Evolutionary conservation across 2,888 invertebrate genomes (phyloP), one percentile per base, ranked within the genome.

Genomic region (Dimorphilus gyrociliatus): DNA sequence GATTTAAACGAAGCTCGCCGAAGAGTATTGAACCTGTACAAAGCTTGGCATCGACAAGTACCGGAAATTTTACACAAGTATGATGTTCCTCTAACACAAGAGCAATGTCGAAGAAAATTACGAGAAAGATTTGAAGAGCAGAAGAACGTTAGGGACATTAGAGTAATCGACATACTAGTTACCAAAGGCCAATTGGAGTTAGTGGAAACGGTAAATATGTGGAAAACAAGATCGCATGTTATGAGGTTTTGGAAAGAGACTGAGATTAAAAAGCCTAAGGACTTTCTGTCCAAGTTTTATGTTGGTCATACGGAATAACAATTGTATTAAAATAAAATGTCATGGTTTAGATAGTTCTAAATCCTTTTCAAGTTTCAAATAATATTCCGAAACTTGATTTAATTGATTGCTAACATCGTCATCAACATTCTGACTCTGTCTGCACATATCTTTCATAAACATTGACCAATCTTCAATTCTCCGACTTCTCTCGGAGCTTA

Each of bases 171-270:
- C 64, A 72, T 85, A 72, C 69, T 90, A 35, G 78, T 90, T 25
- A 75, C 86, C 35, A 88, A 86, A 84, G 86, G 86, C 28, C 86
- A 86, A 72, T 84, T 86, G 84, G 88, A 90, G 51, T 68, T 92
- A 15, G 76, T 80, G 53, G 90, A 92, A 68, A 69, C 76, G 1
- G 76, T 76, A 0, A 72, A 79, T 41, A 70, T 75, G 33, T 90
- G 86, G 85, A 86, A 86, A 60, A 84, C 85, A 51, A 78, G 78
- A 44, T 74, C 76, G 8, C 80, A 82, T 52, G 62, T 92, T 16
- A 86, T 90, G 88, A 56, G 67, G 33, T 84, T 74, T 55, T 90
- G 84, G 67, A 77, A 78, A 55, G 81, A 84, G 29, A 78, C 81
- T 0, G 69, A 72, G 30, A 78, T 82, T 42, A 75, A 76, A 2